These are phyloP conservation scores for Aphodius sticticus DNA, from an alignment of 2,888 invertebrate species.

Conservation along the genomic window DNA sequence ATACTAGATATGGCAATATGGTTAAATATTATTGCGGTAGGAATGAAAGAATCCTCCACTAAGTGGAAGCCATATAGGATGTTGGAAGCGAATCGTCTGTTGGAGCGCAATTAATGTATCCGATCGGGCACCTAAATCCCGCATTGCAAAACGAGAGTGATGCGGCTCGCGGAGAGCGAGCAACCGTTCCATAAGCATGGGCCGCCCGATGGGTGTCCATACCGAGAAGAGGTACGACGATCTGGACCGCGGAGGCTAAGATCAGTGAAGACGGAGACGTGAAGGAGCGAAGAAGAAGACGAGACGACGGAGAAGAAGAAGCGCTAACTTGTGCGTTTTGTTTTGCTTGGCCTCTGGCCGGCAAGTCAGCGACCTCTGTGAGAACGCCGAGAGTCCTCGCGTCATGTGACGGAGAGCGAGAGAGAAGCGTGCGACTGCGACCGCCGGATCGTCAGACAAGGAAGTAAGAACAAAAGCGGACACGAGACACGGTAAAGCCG, in stretches of 20 bases:
- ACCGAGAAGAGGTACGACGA: neutral
- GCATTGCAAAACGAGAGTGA: neutral
- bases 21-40: too few species aligned
- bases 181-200: neutral
- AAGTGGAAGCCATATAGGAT: too few species aligned
- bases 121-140: neutral
- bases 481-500: slow-evolving; percentile 55
- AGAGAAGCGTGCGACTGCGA: slow-evolving; percentile 61
- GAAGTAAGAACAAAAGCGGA: slow-evolving; percentile 58
- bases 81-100: neutral
- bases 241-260: neutral
- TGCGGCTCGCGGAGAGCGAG: neutral
- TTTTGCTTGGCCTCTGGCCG: slow-evolving; percentile 59
- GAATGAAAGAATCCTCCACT: too few species aligned
- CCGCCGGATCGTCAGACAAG: slow-evolving; percentile 63
- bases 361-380: slow-evolving; percentile 61
- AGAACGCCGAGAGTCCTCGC: slow-evolving; percentile 51
- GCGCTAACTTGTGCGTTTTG: slow-evolving; percentile 57
- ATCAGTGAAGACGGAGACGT: slow-evolving; percentile 9
- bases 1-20: too few species aligned
- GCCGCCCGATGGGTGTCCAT: neutral
- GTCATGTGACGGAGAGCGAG: slow-evolving; percentile 5
- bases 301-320: slow-evolving; percentile 44
- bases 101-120: neutral
- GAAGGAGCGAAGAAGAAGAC: slow-evolving; percentile 14